Evolutionary conservation across 1,140 invertebrate species (phyloP), one percentile per base, ranked within the genome.

Genomic region (Halyomorpha halys): DNA sequence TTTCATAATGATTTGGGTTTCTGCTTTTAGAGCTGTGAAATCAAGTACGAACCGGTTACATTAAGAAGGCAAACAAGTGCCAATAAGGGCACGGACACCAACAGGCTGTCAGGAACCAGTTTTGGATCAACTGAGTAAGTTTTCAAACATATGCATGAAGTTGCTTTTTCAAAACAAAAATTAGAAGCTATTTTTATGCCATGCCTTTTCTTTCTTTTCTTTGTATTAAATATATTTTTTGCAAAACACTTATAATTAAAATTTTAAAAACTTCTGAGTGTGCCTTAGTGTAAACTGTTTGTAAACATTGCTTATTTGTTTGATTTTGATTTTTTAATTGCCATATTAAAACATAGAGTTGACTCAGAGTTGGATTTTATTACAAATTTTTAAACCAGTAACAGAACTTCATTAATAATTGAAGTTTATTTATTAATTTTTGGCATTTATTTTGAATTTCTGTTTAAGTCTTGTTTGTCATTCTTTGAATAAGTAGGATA

Each of bases 31-130:
- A 79, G 75, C 3, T 82, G 78, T 70, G 80, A 83, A 74, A 73
- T 82, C 21, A 80, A 82, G 73, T 74, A 80, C 69, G 82, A 83
- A 66, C 69, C 74, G 19, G 78, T 81, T 18, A 79, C 77, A 27
- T 77, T 82, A 74, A 71, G 81, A 67, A 75, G 78, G 70, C 77
- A 80, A 60, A 68, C 71, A 16, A 73, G 65, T 60, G n/a, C 59
- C 30, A 62, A 54, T 47, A 54, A 34, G 18, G 44, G 54, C 13
- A 69, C 53, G 19, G 76, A 79, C 30, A 73, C 65, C 64, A 70
- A 77, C 67, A 68, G 76, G 27, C 66, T 76, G 16, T 78, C 77
- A 0, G 75, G 75, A 63, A 72, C 74, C 16, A 77, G 75, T 65
- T 70, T 76, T 30, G 66, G 68, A 27, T 71, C 72, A 9, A 65